Conservation (phyloP, 2,888 invertebrate species). For the Aphodius sticticus region DNA sequence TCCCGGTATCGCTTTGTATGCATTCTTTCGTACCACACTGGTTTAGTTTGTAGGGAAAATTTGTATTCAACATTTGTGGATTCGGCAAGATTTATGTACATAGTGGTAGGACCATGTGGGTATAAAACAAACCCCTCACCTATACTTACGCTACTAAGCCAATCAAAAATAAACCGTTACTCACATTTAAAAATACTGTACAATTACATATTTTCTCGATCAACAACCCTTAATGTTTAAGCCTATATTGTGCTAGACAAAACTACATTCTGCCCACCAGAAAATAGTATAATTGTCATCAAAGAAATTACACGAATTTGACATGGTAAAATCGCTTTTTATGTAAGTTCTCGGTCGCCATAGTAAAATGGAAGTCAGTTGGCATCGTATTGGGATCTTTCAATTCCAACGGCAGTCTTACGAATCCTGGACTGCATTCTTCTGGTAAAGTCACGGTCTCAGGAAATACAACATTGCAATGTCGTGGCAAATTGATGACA, state of each 20-base stretch:
- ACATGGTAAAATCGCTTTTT: slow-evolving; percentile 9
- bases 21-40: no score
- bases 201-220: neutral
- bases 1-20: no score
- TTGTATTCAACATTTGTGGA: no score
- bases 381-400: neutral
- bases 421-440: neutral
- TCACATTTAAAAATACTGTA: neutral
- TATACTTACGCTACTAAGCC: no score
- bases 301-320: neutral
- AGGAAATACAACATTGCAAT: neutral
- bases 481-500: neutral
- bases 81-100: no score
- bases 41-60: no score
- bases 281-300: neutral
- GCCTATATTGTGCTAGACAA: no score
- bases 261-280: no score
- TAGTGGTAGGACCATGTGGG: no score
- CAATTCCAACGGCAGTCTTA: neutral
- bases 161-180: no score
- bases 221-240: no score
- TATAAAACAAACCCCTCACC: no score
- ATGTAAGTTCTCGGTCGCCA: neutral
- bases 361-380: neutral
- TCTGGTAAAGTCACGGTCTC: slow-evolving; percentile 7